These are phyloP conservation scores for Zootermopsis nevadensis DNA, from an alignment of 2,888 invertebrate genomes.

Conservation along the genomic window DNA sequence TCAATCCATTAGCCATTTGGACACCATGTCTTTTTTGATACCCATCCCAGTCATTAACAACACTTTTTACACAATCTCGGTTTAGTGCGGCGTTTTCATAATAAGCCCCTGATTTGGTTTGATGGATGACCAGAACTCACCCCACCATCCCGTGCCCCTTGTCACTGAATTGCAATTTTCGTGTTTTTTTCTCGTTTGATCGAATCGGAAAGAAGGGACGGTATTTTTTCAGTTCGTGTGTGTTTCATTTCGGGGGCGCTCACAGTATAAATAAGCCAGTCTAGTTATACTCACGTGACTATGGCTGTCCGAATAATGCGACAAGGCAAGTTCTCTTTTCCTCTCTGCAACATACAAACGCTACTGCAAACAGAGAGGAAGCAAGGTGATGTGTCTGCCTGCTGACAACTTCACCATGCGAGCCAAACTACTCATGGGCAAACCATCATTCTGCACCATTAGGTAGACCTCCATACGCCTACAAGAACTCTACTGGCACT, in stretches of 20 bases:
- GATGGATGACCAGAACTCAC: neutral
- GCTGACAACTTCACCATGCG: neutral
- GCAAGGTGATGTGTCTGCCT: neutral
- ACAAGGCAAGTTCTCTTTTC: neutral
- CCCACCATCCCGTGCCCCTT: neutral
- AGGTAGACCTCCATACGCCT: neutral
- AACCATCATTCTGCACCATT: slow-evolving; percentile 12
- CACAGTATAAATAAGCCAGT: neutral
- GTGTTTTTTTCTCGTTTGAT: too few species aligned
- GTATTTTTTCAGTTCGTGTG: too few species aligned
- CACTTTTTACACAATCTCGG: neutral
- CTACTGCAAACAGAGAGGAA: neutral
- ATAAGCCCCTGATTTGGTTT: slow-evolving; percentile 14
- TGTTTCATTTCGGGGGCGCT: too few species aligned
- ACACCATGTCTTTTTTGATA: neutral
- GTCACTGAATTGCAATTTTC: neutral
- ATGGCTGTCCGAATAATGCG: neutral
- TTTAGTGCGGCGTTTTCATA: neutral
- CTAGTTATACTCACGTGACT: neutral
- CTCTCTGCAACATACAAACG: neutral
- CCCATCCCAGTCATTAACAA: neutral
- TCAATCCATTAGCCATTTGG: slow-evolving; percentile 17
- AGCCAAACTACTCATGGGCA: neutral
- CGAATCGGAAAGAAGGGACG: too few species aligned
- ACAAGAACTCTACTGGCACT: neutral